Evolutionary conservation across 2,797 vertebrate genomes (phyloP).

Genomic region (Rhyacichthys aspro): DNA sequence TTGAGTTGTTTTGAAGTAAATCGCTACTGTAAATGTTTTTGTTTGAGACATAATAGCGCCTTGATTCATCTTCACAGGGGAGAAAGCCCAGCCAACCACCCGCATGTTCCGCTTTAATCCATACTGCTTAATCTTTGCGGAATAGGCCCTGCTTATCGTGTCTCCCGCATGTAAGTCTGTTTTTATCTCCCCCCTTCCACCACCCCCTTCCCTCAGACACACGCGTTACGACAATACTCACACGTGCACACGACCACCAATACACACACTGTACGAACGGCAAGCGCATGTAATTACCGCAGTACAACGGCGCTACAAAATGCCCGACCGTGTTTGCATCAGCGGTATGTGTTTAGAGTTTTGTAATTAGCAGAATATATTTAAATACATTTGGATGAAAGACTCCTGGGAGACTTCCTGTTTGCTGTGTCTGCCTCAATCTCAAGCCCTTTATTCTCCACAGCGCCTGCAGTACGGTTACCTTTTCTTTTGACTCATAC

Average conservation of each 20-base stretch:
- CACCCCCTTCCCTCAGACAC: conserved; percentile 33
- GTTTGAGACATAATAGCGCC: conserved; percentile 66
- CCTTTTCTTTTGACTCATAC: conserved; percentile 56
- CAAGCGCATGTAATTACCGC: conserved; percentile 68
- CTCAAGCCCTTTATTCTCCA: conserved; percentile 63
- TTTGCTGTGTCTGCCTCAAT: conserved; percentile 71
- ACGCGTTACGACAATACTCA: conserved; percentile 33
- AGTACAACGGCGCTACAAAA: conserved; percentile 72
- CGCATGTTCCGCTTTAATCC: conserved; percentile 72
- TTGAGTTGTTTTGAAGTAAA: conserved; percentile 63
- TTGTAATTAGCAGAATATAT: conserved; percentile 85
- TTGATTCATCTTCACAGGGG: conserved; percentile 64
- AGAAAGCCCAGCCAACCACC: conserved; percentile 54
- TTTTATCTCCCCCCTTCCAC: conserved; percentile 63
- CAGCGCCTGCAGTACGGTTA: conserved; percentile 45
- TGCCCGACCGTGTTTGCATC: conserved; percentile 75
- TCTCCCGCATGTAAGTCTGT: conserved; percentile 68
- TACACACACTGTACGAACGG: conserved; percentile 39
- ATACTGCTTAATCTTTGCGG: conserved; percentile 68
- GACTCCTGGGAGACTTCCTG: conserved; percentile 72
- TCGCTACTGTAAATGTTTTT: conserved; percentile 66
- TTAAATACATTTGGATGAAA: conserved; percentile 81
- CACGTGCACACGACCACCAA: conserved; percentile 24
- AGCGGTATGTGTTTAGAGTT: conserved; percentile 78
- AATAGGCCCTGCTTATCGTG: conserved; percentile 69